Evolutionary conservation across 2,888 invertebrate genomes (phyloP).

Genomic region (Conus canariensis): DNA sequence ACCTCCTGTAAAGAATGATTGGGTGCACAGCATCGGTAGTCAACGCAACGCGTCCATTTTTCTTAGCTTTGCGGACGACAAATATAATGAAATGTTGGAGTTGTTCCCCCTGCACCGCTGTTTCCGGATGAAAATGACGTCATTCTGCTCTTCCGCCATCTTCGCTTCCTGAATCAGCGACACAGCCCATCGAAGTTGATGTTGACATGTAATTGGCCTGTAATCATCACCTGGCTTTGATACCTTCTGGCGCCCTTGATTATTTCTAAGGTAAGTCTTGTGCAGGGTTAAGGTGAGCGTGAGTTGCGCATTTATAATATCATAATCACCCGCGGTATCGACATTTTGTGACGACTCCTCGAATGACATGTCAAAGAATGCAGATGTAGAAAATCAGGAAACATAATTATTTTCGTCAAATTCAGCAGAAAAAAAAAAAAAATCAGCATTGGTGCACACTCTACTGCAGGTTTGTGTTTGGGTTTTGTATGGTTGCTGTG

Average conservation of each 20-base stretch:
- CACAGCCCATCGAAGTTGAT: conserved; percentile 25
- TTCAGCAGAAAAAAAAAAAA: neutral
- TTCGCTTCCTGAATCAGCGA: conserved; percentile 43
- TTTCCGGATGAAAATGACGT: conserved; percentile 46
- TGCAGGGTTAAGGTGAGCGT: conserved; percentile 14
- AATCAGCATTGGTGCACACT: neutral
- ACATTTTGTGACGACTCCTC: conserved; percentile 27
- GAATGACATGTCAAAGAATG: conserved; percentile 34
- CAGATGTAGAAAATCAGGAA: conserved; percentile 8
- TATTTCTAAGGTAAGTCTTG: conserved; percentile 4
- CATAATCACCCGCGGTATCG: neutral
- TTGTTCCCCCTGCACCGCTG: conserved; percentile 25
- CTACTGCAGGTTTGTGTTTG: neutral
- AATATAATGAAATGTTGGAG: conserved; percentile 17
- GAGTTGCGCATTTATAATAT: neutral
- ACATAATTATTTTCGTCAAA: neutral
- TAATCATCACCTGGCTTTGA: neutral
- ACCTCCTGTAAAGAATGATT: neutral
- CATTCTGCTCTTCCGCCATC: conserved; percentile 50
- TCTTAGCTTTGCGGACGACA: neutral
- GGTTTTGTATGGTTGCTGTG: neutral
- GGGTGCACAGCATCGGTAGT: neutral
- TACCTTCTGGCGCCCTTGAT: too few species aligned
- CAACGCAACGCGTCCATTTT: neutral
- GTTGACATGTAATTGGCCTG: conserved; percentile 13